phyloP scores from a whole-genome alignment of 2,797 vertebrate species.

The Cetoscarus ocellatus region DNA sequence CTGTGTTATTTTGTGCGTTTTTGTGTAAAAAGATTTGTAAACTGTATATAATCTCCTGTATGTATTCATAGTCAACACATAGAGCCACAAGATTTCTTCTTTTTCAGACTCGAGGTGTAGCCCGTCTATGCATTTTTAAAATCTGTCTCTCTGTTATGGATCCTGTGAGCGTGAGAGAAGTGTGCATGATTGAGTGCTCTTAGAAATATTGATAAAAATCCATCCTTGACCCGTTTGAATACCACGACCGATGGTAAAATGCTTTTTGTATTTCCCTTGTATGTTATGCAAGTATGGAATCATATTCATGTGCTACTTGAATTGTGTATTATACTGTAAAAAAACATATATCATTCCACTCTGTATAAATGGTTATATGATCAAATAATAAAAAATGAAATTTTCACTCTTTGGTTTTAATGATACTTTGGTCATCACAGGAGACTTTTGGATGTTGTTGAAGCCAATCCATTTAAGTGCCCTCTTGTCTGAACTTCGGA shows the following conservation, averaged over 20 bases:
- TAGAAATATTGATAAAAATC: slow-evolving; percentile 29
- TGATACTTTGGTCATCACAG: not conserved
- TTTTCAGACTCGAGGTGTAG: slow-evolving; percentile 36
- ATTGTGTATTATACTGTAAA: slow-evolving; percentile 74
- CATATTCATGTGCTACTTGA: slow-evolving; percentile 69
- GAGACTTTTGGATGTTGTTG: too few species aligned
- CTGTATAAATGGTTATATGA: slow-evolving; percentile 67
- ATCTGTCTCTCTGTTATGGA: slow-evolving; percentile 28
- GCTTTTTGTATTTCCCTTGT: slow-evolving; percentile 63
- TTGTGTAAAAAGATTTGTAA: slow-evolving; percentile 52
- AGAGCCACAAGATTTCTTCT: slow-evolving; percentile 20
- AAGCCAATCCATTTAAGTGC: too few species aligned
- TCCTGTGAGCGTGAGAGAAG: slow-evolving; percentile 40
- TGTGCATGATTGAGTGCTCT: slow-evolving; percentile 34
- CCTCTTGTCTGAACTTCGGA: too few species aligned
- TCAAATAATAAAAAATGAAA: slow-evolving; percentile 63
- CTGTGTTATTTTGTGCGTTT: slow-evolving; percentile 43
- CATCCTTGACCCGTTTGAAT: slow-evolving; percentile 22
- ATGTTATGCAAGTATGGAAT: slow-evolving; percentile 49
- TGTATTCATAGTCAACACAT: slow-evolving; percentile 41
- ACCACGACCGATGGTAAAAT: slow-evolving; percentile 28
- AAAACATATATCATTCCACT: slow-evolving; percentile 64
- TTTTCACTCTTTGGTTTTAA: slow-evolving; percentile 19
- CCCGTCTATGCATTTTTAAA: slow-evolving; percentile 28
- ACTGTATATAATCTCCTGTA: slow-evolving; percentile 40